Evolutionary conservation across 2,888 invertebrate genomes (phyloP).

Genomic region (Drosophila gaucha): DNA sequence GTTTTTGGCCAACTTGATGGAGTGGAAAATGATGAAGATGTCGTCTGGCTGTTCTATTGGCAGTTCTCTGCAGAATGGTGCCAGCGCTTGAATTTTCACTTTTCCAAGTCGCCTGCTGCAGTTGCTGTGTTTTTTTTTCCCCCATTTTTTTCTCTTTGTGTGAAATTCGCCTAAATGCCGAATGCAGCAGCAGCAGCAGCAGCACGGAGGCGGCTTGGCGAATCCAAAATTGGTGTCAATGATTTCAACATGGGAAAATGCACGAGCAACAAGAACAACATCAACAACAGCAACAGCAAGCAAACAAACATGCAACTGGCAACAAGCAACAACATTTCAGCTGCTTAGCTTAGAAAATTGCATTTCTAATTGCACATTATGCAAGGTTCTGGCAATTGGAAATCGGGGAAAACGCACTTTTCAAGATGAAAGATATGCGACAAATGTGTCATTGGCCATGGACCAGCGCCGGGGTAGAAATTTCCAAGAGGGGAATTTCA

Average conservation of each 20-base stretch:
- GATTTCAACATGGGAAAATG: slow-evolving; percentile 80
- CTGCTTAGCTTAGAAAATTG: slow-evolving; percentile 68
- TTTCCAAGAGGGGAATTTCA: background rate
- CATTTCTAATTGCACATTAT: slow-evolving; percentile 76
- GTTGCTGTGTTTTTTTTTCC: background rate
- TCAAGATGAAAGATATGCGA: slow-evolving; percentile 1
- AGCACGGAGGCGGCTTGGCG: slow-evolving; percentile 58
- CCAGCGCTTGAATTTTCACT: slow-evolving; percentile 64
- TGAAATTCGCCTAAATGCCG: slow-evolving; percentile 75
- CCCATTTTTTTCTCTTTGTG: slow-evolving; percentile 41
- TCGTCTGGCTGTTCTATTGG: slow-evolving; percentile 52
- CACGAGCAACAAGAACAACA: slow-evolving; percentile 9
- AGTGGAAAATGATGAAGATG: slow-evolving; percentile 24
- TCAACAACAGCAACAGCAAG: slow-evolving; percentile 5
- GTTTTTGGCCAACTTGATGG: slow-evolving; percentile 21
- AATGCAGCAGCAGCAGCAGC: slow-evolving; percentile 25
- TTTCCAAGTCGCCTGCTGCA: slow-evolving; percentile 45
- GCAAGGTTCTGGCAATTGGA: slow-evolving; percentile 62
- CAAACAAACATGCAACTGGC: slow-evolving; percentile 28
- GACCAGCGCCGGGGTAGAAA: background rate
- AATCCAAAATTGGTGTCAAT: slow-evolving; percentile 76
- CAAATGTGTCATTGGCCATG: slow-evolving; percentile 22
- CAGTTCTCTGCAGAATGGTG: slow-evolving; percentile 67
- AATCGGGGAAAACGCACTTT: slow-evolving; percentile 45
- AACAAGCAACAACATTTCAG: slow-evolving; percentile 42